Evolutionary conservation across 2,113 vertebrate species (phyloP).

Genomic region (Trichomycterus rosablanca): DNA sequence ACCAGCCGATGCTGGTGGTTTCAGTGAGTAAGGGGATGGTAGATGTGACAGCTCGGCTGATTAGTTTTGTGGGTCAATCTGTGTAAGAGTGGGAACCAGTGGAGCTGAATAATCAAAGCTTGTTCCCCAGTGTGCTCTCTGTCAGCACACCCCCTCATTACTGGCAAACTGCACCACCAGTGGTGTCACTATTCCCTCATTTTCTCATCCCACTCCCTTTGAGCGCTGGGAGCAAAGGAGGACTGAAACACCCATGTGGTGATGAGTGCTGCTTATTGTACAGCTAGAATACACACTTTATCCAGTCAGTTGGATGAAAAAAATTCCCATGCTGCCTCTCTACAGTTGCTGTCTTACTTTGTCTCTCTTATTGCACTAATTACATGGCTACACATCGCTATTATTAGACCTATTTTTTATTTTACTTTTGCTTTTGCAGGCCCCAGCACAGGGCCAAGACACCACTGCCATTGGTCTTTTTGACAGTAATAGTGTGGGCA

Average conservation of each 20-base stretch:
- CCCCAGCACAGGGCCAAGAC: not conserved
- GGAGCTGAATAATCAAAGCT: conserved; percentile 40
- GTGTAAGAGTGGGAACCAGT: conserved; percentile 34
- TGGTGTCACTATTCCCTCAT: conserved; percentile 36
- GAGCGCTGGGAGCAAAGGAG: conserved; percentile 20
- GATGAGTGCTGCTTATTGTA: conserved; percentile 24
- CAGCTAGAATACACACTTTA: conserved; percentile 1
- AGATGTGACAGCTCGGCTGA: conserved; percentile 39
- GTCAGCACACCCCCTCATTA: conserved; percentile 46
- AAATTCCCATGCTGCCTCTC: conserved; percentile 12
- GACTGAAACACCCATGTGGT: conserved; percentile 21
- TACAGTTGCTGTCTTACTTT: conserved; percentile 5
- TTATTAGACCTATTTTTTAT: conserved; percentile 40
- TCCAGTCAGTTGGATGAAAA: not conserved
- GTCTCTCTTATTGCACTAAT: conserved; percentile 34
- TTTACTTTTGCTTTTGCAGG: conserved; percentile 12
- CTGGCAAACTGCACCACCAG: conserved; percentile 34
- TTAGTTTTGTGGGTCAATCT: conserved; percentile 45
- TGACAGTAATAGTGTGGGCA: conserved; percentile 24
- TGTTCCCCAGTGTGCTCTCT: conserved; percentile 31
- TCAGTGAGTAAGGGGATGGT: conserved; percentile 18
- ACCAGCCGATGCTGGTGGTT: not conserved
- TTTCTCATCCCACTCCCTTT: conserved; percentile 19
- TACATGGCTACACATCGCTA: conserved; percentile 38
- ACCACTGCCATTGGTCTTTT: conserved; percentile 4